Percentiles rank a stretch among this genome's conserved stretches.
These are phyloP conservation scores for Ennomos erosarius DNA, from an alignment of 2,888 invertebrate genomes.

Conservation along the genomic window DNA sequence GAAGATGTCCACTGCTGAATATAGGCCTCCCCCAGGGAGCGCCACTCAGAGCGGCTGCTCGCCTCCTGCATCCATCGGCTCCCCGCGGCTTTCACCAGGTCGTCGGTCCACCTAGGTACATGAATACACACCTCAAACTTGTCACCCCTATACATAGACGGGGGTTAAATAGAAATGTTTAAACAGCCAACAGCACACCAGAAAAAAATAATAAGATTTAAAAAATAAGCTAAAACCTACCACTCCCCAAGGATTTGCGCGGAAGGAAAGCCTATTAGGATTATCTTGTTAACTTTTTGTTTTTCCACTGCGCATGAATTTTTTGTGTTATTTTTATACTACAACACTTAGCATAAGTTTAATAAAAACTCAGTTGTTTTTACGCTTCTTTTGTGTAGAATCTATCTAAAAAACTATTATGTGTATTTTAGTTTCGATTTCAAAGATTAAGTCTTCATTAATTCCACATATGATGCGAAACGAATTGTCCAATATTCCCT, in stretches of 20 bases:
- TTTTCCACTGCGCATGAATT: constrained; percentile 28
- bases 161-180: neutral
- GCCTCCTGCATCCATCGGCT: too few species aligned
- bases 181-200: constrained; percentile 9
- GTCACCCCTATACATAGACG: too few species aligned
- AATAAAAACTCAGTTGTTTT: too few species aligned
- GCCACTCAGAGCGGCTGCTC: too few species aligned
- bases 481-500: constrained; percentile 39
- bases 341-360: neutral
- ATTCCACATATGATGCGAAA: constrained; percentile 39
- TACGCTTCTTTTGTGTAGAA: too few species aligned
- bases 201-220: constrained; percentile 25
- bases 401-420: too few species aligned
- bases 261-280: constrained; percentile 33
- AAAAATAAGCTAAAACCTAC: constrained; percentile 30
- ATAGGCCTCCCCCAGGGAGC: too few species aligned
- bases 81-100: too few species aligned
- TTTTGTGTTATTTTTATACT: constrained; percentile 19
- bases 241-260: constrained; percentile 27
- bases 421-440: neutral
- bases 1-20: too few species aligned
- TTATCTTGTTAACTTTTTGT: constrained; percentile 34
- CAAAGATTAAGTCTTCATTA: constrained; percentile 14
- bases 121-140: too few species aligned
- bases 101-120: too few species aligned